Percentiles rank a stretch among this genome's conserved stretches.
Conservation (phyloP, 2,113 vertebrate species). For the Montifringilla adamsi region DNA sequence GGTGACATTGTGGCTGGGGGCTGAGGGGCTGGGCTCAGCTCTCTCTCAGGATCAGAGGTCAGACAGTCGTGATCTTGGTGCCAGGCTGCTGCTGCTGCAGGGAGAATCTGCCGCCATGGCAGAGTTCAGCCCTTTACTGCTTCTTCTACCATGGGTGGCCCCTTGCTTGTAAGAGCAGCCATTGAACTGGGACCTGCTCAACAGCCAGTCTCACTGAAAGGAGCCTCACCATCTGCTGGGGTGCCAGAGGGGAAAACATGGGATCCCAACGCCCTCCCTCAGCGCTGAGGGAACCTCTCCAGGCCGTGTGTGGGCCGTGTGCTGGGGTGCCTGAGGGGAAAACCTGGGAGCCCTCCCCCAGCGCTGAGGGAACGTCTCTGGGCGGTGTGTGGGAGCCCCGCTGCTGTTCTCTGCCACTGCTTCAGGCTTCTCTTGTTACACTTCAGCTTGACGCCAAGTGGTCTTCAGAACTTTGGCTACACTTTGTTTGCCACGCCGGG, state of each 20-base stretch:
- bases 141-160: not conserved
- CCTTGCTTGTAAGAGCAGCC: not conserved
- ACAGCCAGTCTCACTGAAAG: fast-evolving
- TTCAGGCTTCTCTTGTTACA: too few relatives aligned
- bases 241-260: not conserved
- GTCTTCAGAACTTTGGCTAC: not conserved
- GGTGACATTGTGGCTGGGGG: not conserved
- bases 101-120: fast-evolving
- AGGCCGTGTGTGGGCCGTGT: fast-evolving
- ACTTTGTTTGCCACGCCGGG: fast-evolving
- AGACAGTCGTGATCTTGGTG: fast-evolving
- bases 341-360: fast-evolving
- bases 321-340: not conserved
- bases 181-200: too few relatives aligned
- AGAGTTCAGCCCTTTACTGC: not conserved
- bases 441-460: not conserved
- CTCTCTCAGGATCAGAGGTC: fast-evolving
- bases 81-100: fast-evolving
- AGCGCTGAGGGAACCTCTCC: not conserved
- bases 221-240: fast-evolving
- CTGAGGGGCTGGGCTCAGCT: not conserved
- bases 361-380: not conserved
- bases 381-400: fast-evolving
- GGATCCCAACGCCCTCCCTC: fast-evolving
- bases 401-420: not conserved